Evolutionary conservation across 53 echinoderm and acorn worm species (phyloP).

Genomic region (Actinopyga echinites): DNA sequence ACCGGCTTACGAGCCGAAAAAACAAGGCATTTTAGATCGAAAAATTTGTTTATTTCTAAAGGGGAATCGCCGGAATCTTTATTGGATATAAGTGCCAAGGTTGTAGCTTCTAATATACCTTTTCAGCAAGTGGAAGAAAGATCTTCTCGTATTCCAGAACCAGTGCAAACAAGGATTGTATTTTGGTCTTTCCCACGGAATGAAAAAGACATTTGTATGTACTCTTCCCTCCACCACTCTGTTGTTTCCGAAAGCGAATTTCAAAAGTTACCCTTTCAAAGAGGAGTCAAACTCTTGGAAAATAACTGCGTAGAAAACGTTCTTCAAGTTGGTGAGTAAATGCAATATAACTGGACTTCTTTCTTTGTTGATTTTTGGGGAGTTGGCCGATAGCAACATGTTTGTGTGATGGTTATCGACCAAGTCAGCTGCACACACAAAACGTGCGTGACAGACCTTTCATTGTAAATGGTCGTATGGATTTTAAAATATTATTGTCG

Average conservation of each 20-base stretch:
- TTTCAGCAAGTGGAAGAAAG: slow-evolving; percentile 99
- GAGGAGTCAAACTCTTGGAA: slow-evolving; percentile 96
- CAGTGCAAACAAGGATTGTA: slow-evolving; percentile 98
- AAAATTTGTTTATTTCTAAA: slow-evolving; percentile 23
- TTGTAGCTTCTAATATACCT: slow-evolving; percentile 99
- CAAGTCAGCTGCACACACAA: slow-evolving; percentile 34
- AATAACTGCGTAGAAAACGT: slow-evolving; percentile 96
- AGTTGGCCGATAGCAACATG: slow-evolving; percentile 25
- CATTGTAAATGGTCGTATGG: slow-evolving; percentile 5
- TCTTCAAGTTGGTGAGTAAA: slow-evolving; percentile 98
- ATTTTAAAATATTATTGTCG: slow-evolving; percentile 16
- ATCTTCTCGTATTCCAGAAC: slow-evolving; percentile 99
- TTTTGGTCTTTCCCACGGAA: slow-evolving; percentile 99
- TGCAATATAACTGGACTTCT: background rate
- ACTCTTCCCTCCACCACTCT: slow-evolving; percentile 97
- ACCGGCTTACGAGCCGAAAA: slow-evolving; percentile 70
- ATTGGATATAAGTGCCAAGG: slow-evolving; percentile 98
- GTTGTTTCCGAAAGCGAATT: slow-evolving; percentile 99
- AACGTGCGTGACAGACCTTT: background rate
- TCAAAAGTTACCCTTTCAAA: slow-evolving; percentile 99
- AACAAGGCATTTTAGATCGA: slow-evolving; percentile 18
- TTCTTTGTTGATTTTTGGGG: slow-evolving; percentile 49
- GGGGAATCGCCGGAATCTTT: slow-evolving; percentile 84
- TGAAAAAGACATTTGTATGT: slow-evolving; percentile 99
- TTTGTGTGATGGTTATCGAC: slow-evolving; percentile 33